These are phyloP conservation scores for Hemitrygon akajei DNA, from an alignment of 2,797 vertebrate species.

Conservation along the genomic window DNA sequence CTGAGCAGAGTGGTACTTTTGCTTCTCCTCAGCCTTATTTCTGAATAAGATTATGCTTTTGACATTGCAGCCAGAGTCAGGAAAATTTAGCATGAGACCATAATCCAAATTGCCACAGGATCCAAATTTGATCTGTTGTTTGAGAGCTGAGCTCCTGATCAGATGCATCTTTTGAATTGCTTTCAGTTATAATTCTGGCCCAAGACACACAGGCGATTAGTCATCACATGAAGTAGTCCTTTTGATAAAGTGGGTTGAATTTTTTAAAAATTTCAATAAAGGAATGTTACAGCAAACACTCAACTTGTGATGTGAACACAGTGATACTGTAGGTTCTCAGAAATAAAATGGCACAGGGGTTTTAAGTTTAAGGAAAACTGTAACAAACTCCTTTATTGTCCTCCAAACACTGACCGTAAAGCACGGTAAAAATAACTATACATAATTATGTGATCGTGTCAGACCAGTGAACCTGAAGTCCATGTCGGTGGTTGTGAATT, in stretches of 20 bases:
- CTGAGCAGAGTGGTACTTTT: background rate
- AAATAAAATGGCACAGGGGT: too few relatives aligned
- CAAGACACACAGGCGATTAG: background rate
- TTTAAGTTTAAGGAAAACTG: too few relatives aligned
- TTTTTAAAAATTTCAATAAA: background rate
- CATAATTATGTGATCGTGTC: too few relatives aligned
- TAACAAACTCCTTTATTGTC: too few relatives aligned
- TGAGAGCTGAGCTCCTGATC: background rate
- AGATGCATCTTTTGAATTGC: background rate
- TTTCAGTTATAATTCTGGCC: background rate
- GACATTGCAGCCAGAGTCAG: background rate
- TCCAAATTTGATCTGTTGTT: background rate
- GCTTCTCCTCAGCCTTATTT: background rate
- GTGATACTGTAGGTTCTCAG: background rate
- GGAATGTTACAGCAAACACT: background rate
- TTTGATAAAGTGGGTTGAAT: background rate
- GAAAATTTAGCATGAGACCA: too few relatives aligned
- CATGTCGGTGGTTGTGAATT: too few relatives aligned
- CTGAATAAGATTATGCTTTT: background rate
- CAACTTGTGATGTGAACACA: background rate
- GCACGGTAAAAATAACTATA: too few relatives aligned
- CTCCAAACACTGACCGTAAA: too few relatives aligned
- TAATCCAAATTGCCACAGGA: background rate
- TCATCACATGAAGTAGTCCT: background rate
- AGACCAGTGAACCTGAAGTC: too few relatives aligned